phyloP scores from a whole-genome alignment of 2,113 vertebrate species.

The Pampusana beccarii region DNA sequence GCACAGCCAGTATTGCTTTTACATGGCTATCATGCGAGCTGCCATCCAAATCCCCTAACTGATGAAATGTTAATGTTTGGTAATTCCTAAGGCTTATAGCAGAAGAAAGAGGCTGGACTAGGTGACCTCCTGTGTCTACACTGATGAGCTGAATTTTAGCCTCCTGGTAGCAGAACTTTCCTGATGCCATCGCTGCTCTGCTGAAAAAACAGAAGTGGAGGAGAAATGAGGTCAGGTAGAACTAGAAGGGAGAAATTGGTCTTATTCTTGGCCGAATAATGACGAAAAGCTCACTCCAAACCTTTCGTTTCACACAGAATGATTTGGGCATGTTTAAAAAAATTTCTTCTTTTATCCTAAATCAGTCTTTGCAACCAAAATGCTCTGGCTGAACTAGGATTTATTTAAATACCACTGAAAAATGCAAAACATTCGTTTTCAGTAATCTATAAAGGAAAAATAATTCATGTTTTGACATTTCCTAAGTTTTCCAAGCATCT shows the following conservation, averaged over 20 bases:
- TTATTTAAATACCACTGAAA: background rate
- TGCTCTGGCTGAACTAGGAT: background rate
- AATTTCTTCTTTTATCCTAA: background rate
- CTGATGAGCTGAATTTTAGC: background rate
- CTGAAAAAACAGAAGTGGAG: background rate
- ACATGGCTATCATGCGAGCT: background rate
- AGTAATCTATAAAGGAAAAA: background rate
- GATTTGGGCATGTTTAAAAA: background rate
- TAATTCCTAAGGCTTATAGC: background rate
- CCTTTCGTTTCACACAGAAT: background rate
- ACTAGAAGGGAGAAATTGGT: background rate
- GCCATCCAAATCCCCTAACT: background rate
- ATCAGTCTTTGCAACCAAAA: background rate
- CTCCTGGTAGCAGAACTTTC: background rate
- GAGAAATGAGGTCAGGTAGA: background rate
- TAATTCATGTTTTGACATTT: background rate
- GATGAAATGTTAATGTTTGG: conserved; percentile 18
- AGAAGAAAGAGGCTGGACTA: background rate
- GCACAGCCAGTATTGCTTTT: background rate
- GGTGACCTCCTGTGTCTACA: fast-evolving
- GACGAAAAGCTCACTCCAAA: background rate
- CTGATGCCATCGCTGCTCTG: background rate
- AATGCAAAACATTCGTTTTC: background rate
- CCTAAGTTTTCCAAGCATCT: background rate
- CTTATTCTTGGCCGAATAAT: background rate